A percentile compares a stretch with the other conserved stretches of the same genome.
These are phyloP conservation scores for Meliscaeva auricollis DNA, from an alignment of 2,888 invertebrate genomes.

Conservation along the genomic window DNA sequence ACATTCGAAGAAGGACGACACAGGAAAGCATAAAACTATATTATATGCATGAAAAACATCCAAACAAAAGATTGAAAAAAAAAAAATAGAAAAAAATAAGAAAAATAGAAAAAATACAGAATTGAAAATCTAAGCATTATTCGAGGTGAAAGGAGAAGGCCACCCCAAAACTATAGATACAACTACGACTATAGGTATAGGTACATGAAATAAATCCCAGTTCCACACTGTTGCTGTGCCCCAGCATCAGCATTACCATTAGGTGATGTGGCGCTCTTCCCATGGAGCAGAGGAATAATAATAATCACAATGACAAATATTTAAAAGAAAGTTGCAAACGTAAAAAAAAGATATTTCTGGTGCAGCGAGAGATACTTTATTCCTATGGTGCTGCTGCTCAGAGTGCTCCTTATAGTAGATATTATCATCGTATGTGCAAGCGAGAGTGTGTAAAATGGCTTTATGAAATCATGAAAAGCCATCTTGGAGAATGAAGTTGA, in stretches of 20 bases:
- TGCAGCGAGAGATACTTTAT: conserved; percentile 34
- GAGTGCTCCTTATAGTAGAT: conserved; percentile 17
- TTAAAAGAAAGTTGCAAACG: conserved; percentile 47
- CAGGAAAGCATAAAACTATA: conserved; percentile 11
- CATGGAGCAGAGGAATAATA: conserved; percentile 54
- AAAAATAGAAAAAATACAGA: not conserved
- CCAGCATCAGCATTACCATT: not conserved
- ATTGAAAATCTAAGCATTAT: conserved; percentile 61
- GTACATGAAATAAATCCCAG: conserved; percentile 24
- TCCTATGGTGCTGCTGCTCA: conserved; percentile 2
- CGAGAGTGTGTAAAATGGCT: conserved; percentile 64
- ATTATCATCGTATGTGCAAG: conserved; percentile 39
- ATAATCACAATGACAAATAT: conserved; percentile 74
- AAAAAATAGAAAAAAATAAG: not conserved
- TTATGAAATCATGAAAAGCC: conserved; percentile 74
- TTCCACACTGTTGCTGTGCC: conserved; percentile 56
- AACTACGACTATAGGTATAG: not conserved
- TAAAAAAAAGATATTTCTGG: conserved; percentile 39
- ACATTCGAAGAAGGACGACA: conserved; percentile 64
- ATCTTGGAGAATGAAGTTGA: conserved; percentile 73
- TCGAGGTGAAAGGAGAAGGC: conserved; percentile 73
- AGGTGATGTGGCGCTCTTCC: conserved; percentile 20
- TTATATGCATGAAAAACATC: conserved; percentile 1
- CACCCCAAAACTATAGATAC: conserved; percentile 43
- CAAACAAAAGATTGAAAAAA: conserved; percentile 53